These are phyloP conservation scores for Rhinolophus ferrumequinum DNA, from an alignment of 2,113 vertebrate species.

Conservation along the genomic window DNA sequence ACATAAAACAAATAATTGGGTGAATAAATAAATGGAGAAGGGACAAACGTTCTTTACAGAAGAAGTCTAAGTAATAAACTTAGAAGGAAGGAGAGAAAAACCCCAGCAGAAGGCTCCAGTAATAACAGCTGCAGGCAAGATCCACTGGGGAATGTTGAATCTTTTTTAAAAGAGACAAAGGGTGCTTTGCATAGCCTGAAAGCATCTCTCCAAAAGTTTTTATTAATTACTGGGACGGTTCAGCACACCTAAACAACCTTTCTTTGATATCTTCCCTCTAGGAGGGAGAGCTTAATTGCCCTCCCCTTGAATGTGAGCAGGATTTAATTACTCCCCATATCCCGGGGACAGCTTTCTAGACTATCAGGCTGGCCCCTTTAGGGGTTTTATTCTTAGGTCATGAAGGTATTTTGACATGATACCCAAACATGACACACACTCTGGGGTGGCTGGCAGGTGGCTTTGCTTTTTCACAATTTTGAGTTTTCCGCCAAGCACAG, in stretches of 20 bases:
- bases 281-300: background rate
- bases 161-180: background rate
- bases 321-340: background rate
- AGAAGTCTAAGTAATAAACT: background rate
- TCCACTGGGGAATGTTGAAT: background rate
- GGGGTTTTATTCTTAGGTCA: conserved; percentile 29
- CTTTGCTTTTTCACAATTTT: background rate
- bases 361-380: background rate
- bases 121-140: background rate
- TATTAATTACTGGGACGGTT: background rate
- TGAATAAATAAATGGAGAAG: background rate
- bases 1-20: background rate
- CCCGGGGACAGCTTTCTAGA: background rate
- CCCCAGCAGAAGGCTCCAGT: background rate
- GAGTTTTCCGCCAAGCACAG: background rate
- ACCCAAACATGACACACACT: background rate
- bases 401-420: background rate
- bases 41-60: background rate
- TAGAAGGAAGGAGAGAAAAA: background rate
- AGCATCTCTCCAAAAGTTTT: background rate
- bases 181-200: background rate
- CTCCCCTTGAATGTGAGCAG: background rate
- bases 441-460: background rate
- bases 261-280: background rate
- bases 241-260: background rate